These are phyloP conservation scores for Ovis canadensis DNA, from an alignment of 2,113 vertebrate genomes.

Conservation along the genomic window DNA sequence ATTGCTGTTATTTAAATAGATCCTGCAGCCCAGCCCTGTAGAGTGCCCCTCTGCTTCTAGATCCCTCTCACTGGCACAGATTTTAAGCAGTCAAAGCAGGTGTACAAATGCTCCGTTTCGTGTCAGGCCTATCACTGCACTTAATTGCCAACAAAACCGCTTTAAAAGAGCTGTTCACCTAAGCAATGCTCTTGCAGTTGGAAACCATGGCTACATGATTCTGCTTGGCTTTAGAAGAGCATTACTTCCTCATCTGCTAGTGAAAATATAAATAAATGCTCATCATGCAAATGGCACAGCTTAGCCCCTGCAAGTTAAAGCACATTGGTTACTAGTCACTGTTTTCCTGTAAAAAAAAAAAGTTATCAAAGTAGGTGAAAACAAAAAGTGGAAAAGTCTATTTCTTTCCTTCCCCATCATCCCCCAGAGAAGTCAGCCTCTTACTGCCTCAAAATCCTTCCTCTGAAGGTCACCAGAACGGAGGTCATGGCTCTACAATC, in stretches of 20 bases:
- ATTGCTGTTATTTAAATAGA: background rate
- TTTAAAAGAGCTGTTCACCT: slow-evolving; percentile 29
- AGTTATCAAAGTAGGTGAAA: slow-evolving; percentile 28
- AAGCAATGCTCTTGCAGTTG: background rate
- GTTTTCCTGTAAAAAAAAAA: background rate
- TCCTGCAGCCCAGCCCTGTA: background rate
- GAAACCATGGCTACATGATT: background rate
- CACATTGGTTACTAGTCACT: background rate
- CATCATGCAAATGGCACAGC: slow-evolving; percentile 43
- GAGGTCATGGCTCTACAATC: background rate
- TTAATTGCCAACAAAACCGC: slow-evolving; percentile 73
- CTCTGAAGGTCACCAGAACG: background rate
- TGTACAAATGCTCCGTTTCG: slow-evolving; percentile 46
- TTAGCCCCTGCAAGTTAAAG: slow-evolving; percentile 50
- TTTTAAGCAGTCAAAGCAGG: slow-evolving; percentile 56
- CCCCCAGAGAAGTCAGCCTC: background rate
- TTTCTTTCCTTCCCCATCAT: background rate
- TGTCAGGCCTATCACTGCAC: slow-evolving; percentile 55
- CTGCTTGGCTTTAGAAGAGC: background rate
- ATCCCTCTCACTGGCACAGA: background rate
- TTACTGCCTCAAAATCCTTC: background rate
- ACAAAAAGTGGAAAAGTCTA: background rate
- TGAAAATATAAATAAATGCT: slow-evolving; percentile 66
- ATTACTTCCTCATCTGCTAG: slow-evolving; percentile 21
- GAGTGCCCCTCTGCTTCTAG: background rate